Conservation (phyloP, 1,140 invertebrate genomes). For the Oncopodura yosiiana region DNA sequence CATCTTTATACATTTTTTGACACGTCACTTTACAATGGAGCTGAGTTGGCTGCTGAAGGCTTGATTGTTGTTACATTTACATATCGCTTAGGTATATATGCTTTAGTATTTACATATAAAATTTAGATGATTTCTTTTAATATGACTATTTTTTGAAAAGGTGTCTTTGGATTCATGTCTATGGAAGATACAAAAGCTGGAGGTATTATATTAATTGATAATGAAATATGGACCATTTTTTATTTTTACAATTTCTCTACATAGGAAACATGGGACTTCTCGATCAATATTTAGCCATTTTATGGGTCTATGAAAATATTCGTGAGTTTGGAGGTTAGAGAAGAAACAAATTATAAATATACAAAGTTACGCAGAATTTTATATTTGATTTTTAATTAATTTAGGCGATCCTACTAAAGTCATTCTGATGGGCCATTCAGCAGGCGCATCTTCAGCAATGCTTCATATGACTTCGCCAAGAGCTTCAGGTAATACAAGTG, state of each 20-base stretch:
- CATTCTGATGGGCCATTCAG: constrained; percentile 43
- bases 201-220: too few species aligned
- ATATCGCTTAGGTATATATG: constrained; percentile 30
- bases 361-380: too few species aligned
- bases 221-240: background rate
- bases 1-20: constrained; percentile 34
- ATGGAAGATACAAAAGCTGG: constrained; percentile 32
- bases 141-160: background rate
- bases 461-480: constrained; percentile 37
- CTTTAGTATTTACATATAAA: background rate
- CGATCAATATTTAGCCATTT: constrained; percentile 42
- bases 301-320: constrained; percentile 43
- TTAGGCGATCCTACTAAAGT: constrained; percentile 40
- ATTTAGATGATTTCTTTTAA: background rate
- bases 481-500: constrained; percentile 25
- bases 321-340: constrained; percentile 43
- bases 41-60: constrained; percentile 28
- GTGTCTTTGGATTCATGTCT: constrained; percentile 27
- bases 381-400: too few species aligned
- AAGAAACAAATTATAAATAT: too few species aligned
- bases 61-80: constrained; percentile 35
- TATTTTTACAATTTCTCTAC: background rate
- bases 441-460: constrained; percentile 38
- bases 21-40: constrained; percentile 30
- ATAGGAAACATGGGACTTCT: constrained; percentile 41